Base-by-base conservation (phyloP, 1,140 invertebrate species). In the Oppia nitens region DNA sequence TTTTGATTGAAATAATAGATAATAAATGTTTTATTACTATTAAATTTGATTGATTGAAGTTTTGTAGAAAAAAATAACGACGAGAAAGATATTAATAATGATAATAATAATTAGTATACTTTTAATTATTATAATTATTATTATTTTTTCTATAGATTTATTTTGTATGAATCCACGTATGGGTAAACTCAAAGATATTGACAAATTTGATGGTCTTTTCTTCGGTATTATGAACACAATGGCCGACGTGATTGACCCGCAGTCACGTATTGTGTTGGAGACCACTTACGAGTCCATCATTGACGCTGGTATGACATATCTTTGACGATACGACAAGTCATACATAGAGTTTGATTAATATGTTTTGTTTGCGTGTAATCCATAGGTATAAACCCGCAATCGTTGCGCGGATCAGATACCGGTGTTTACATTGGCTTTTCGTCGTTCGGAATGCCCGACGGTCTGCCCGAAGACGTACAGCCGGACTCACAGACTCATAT, bases 201-300 rank as follows among this genome's bases (percentile, higher is more conserved):
- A 76, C 32, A 81, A 82, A 65, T 95, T 65, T 66, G 90, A 95
- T 70, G 84, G 87, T 3, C 78, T 82, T 14, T 94, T 91, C 70
- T 95, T 95, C 73, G 85, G 87, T 40, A 86, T 94, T 2, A 85
- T 90, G 69, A 81, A 68, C 1, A 92, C 92, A 73, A 88, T 95
- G 70, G 90, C 90, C 0, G 76, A 93, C 66, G 48, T 54, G 55
- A 96, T 97, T 91, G 92, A 97, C 70, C 92, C 94, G 2, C 87
- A 96, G 71, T 73, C 95, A 47, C 76, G 93, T 60, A 76, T 96
- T 65, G 72, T 97, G 25, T 77, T 97, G 3, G 94, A 98, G 75
- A 68, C 83, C n/a, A 87, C 91, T 1, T 82, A 95, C 71, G 94
- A 98, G 76, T 83, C 89, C 0, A 85, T 97, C 56, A 76, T 96